Conservation (phyloP, 2,797 vertebrate species). For the Tangara arthus region DNA sequence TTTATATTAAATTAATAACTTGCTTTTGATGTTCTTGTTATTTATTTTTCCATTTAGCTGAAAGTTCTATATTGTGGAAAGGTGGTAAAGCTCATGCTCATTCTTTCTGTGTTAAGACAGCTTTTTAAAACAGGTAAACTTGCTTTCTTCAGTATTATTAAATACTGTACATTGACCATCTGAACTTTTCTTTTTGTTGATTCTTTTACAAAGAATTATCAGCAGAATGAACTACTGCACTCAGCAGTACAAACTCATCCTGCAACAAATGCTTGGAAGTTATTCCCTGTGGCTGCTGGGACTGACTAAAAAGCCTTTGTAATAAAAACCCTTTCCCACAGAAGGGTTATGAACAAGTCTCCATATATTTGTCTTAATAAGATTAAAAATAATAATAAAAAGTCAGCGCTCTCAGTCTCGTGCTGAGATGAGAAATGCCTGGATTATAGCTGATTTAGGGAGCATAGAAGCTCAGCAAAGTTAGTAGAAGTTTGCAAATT, state of each 20-base stretch:
- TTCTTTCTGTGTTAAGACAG: not conserved
- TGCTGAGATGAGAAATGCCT: not conserved
- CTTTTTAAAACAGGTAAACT: not conserved
- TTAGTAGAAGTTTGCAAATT: not conserved
- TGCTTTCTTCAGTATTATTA: not conserved
- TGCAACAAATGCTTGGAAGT: not conserved
- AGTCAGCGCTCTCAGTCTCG: not conserved
- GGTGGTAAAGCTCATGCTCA: not conserved
- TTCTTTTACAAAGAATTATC: not conserved
- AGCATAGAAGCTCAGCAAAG: not conserved
- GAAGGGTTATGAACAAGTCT: not conserved
- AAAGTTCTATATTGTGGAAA: not conserved
- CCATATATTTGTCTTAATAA: not conserved
- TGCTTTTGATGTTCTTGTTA: not conserved
- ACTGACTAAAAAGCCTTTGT: not conserved
- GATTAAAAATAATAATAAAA: not conserved
- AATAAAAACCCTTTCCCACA: not conserved
- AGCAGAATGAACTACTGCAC: not conserved
- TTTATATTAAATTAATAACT: not conserved
- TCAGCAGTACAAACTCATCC: not conserved
- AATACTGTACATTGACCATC: not conserved
- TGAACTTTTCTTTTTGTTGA: not conserved
- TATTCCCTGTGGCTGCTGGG: not conserved
- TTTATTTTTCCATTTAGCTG: not conserved
- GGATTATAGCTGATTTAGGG: not conserved